These are phyloP conservation scores for Frieseomelitta varia DNA, from an alignment of 1,140 invertebrate genomes.

Conservation along the genomic window DNA sequence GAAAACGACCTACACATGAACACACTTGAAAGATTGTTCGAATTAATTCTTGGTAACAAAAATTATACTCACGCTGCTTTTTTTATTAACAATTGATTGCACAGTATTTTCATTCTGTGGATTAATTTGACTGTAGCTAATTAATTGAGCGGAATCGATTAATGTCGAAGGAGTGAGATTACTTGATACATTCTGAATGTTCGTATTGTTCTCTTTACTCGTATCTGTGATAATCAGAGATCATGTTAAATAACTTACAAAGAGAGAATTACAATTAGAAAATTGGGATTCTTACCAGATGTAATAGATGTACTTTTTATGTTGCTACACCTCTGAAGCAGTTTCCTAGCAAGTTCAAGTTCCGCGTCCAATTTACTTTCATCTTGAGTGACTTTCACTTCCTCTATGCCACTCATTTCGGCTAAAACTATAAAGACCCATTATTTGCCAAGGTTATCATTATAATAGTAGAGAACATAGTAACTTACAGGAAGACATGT, in stretches of 20 bases:
- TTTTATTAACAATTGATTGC: conserved; percentile 13
- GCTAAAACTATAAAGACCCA: conserved; percentile 42
- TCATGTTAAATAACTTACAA: conserved; percentile 12
- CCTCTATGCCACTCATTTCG: conserved; percentile 36
- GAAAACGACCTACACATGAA: conserved; percentile 69
- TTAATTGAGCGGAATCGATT: not conserved
- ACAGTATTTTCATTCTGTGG: conserved; percentile 11
- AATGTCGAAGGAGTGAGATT: conserved; percentile 2
- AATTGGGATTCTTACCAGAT: conserved; percentile 29
- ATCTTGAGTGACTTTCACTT: conserved; percentile 26
- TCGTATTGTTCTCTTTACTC: conserved; percentile 60
- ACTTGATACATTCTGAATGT: conserved; percentile 45
- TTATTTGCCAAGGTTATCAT: not conserved
- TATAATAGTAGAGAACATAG: not conserved
- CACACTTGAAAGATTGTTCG: not conserved
- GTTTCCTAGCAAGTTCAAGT: conserved; percentile 68
- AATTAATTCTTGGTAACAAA: not conserved
- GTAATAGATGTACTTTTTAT: conserved; percentile 3
- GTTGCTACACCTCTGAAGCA: conserved; percentile 70
- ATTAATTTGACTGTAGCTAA: not conserved
- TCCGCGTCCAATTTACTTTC: conserved; percentile 55
- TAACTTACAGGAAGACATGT: conserved; percentile 69
- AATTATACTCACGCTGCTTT: conserved; percentile 40
- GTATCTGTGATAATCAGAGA: conserved; percentile 51
- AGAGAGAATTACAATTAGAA: not conserved